A percentile compares a stretch with the other conserved stretches of the same genome.
Evolutionary conservation across 2,113 vertebrate genomes (phyloP).

Genomic region (Neofelis nebulosa): DNA sequence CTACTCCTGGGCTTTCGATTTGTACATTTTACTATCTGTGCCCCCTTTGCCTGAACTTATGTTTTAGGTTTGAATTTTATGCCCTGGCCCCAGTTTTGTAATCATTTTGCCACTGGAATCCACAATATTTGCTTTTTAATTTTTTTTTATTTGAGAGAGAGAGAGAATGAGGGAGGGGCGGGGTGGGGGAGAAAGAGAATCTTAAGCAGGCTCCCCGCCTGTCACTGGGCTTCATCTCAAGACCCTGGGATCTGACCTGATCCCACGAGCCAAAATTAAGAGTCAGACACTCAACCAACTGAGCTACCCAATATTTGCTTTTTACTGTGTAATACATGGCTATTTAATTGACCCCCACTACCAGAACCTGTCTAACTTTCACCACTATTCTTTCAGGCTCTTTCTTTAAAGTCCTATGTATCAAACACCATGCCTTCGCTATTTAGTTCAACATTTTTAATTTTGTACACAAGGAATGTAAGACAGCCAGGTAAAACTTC

Average conservation of each 20-base stretch:
- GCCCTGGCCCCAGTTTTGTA: background rate
- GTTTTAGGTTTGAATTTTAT: background rate
- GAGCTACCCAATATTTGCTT: background rate
- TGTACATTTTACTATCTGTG: background rate
- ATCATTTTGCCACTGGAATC: background rate
- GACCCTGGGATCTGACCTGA: no score
- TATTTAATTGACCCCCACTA: background rate
- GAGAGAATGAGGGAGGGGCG: no score
- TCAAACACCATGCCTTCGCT: background rate
- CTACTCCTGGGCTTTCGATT: background rate
- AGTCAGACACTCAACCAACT: no score
- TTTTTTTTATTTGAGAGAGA: no score
- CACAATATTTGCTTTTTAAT: background rate
- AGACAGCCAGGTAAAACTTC: background rate
- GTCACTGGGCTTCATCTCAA: no score
- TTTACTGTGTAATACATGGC: background rate
- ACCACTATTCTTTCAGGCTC: background rate
- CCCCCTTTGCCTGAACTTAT: background rate
- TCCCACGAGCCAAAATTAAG: no score
- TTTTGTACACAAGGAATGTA: background rate
- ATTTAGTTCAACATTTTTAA: background rate
- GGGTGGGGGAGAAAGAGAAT: no score
- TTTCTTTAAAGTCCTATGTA: background rate
- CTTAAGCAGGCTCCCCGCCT: no score
- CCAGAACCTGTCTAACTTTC: background rate